phyloP scores from a whole-genome alignment of 2,113 vertebrate genomes.

The Coracopsis vasa region DNA sequence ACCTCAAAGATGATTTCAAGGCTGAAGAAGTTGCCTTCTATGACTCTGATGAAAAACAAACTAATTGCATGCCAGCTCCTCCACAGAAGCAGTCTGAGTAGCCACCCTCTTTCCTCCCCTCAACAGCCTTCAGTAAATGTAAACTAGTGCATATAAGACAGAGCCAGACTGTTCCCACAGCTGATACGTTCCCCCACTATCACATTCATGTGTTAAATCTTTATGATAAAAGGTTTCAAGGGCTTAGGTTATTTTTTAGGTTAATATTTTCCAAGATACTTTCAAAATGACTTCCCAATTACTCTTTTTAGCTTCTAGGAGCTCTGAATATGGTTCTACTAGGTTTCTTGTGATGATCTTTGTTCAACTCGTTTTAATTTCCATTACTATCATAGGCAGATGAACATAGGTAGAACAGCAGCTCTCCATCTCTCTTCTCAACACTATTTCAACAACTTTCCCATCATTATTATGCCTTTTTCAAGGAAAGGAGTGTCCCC shows the following conservation, averaged over 20 bases:
- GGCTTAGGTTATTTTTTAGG: background rate
- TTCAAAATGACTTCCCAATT: background rate
- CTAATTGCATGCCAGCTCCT: background rate
- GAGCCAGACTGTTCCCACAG: background rate
- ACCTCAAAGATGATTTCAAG: background rate
- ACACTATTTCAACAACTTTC: background rate
- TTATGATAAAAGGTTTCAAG: background rate
- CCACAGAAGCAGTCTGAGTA: background rate
- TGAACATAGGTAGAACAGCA: background rate
- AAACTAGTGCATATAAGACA: background rate
- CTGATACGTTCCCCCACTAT: background rate
- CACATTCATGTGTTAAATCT: rapidly evolving
- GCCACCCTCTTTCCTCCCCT: background rate
- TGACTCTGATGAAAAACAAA: background rate
- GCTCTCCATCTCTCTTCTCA: background rate
- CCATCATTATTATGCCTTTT: background rate
- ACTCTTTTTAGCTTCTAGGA: background rate
- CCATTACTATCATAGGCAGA: background rate
- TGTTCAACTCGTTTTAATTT: background rate
- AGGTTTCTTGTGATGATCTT: background rate
- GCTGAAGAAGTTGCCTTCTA: background rate
- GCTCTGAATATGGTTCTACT: background rate
- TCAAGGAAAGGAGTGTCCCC: background rate
- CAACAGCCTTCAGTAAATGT: background rate
- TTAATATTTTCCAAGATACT: background rate